Conservation (phyloP, 2,888 invertebrate species). For the Eupithecia subumbrata region DNA sequence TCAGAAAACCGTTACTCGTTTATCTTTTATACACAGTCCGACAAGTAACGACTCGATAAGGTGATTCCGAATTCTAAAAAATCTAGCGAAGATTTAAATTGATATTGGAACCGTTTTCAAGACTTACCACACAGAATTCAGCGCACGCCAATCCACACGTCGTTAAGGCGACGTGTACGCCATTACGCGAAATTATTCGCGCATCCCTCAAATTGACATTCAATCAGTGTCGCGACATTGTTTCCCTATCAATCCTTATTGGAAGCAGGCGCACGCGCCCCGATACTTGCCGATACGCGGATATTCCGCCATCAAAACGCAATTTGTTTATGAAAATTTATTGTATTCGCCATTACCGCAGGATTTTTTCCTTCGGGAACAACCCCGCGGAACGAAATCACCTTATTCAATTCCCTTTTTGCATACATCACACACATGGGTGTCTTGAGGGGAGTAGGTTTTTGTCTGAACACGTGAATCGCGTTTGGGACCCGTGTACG, state of each 20-base stretch:
- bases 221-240: constrained; percentile 82
- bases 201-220: constrained; percentile 79
- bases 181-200: constrained; percentile 72
- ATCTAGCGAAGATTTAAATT: neutral
- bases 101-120: constrained; percentile 1
- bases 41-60: neutral
- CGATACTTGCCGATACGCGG: constrained; percentile 65
- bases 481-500: constrained; percentile 80
- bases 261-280: constrained; percentile 73
- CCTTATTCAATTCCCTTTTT: constrained; percentile 85
- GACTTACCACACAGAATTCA: constrained; percentile 10
- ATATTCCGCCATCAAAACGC: constrained; percentile 81
- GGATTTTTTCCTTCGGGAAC: constrained; percentile 82
- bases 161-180: constrained; percentile 75
- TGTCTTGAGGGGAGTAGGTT: constrained; percentile 75
- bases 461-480: constrained; percentile 82
- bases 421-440: constrained; percentile 81
- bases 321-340: constrained; percentile 85
- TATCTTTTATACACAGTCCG: neutral
- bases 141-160: constrained; percentile 61
- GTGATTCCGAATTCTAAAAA: neutral
- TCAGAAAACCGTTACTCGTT: neutral
- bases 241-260: constrained; percentile 84
- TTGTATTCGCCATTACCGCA: constrained; percentile 83
- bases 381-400: constrained; percentile 81